These are phyloP conservation scores for Thecocarcelia acutangulata DNA, from an alignment of 2,888 invertebrate species.

Conservation along the genomic window DNA sequence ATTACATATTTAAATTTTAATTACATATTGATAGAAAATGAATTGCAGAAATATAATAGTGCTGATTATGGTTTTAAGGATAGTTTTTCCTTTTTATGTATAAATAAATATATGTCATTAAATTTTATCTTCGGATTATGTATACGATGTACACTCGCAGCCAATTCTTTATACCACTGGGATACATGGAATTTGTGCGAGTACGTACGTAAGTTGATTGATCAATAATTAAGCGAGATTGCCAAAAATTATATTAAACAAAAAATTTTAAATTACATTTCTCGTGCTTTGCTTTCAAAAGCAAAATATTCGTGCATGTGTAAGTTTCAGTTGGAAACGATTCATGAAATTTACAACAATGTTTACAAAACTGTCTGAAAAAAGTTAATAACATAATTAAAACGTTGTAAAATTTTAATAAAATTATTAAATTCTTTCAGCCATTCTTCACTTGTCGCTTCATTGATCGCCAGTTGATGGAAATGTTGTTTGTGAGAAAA, in stretches of 20 bases:
- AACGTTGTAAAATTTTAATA: constrained; percentile 23
- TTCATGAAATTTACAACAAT: constrained; percentile 16
- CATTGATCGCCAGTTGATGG: neutral
- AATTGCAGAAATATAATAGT: no score
- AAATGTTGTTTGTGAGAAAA: neutral
- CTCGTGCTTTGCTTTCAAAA: neutral
- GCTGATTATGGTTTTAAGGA: no score
- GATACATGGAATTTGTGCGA: no score
- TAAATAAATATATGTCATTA: no score
- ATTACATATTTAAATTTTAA: no score
- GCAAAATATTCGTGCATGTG: neutral
- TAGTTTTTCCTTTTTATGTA: no score
- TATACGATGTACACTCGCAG: no score
- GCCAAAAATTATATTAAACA: constrained; percentile 17
- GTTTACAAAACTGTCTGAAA: neutral
- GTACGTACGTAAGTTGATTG: no score
- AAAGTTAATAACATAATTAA: constrained; percentile 20
- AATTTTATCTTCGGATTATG: no score
- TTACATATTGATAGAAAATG: no score
- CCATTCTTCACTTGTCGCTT: constrained; percentile 9
- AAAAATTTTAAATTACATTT: neutral
- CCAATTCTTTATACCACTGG: no score
- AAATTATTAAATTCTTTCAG: constrained; percentile 24
- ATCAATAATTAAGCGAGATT: neutral
- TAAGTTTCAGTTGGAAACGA: no score